Conservation (phyloP, 2,113 vertebrate species). For the Penelope pileata region DNA sequence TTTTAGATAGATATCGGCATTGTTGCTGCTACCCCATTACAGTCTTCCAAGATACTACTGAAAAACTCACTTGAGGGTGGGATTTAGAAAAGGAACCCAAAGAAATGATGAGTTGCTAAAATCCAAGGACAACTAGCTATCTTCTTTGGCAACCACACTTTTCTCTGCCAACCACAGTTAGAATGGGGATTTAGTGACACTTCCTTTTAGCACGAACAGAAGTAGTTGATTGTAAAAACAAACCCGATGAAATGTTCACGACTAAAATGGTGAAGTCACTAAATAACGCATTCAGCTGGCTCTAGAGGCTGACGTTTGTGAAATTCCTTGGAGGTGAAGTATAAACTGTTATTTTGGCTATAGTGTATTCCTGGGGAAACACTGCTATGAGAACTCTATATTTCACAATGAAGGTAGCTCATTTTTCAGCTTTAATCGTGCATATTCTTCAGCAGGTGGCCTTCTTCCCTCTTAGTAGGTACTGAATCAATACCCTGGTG, state of each 20-base stretch:
- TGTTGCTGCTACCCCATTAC: neutral
- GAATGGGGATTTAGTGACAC: neutral
- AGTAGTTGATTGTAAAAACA: constrained; percentile 29
- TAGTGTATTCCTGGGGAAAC: neutral
- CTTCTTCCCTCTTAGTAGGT: neutral
- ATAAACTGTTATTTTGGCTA: neutral
- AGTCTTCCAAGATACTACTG: neutral
- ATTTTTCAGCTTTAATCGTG: constrained; percentile 40
- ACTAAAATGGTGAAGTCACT: constrained; percentile 22
- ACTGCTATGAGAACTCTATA: neutral
- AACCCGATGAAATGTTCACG: constrained; percentile 36
- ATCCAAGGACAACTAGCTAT: neutral
- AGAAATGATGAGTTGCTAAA: neutral
- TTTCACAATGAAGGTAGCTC: neutral
- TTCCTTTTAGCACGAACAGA: neutral
- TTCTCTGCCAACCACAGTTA: neutral
- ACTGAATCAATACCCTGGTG: neutral
- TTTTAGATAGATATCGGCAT: neutral
- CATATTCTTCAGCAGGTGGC: constrained; percentile 32
- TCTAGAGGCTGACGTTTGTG: neutral
- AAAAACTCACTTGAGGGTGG: neutral
- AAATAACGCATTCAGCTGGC: constrained; percentile 22
- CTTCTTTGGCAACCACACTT: neutral
- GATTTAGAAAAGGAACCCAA: neutral
- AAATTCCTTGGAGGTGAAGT: constrained; percentile 12